Conservation (phyloP, 2,113 vertebrate species). For the Tachycineta bicolor region DNA sequence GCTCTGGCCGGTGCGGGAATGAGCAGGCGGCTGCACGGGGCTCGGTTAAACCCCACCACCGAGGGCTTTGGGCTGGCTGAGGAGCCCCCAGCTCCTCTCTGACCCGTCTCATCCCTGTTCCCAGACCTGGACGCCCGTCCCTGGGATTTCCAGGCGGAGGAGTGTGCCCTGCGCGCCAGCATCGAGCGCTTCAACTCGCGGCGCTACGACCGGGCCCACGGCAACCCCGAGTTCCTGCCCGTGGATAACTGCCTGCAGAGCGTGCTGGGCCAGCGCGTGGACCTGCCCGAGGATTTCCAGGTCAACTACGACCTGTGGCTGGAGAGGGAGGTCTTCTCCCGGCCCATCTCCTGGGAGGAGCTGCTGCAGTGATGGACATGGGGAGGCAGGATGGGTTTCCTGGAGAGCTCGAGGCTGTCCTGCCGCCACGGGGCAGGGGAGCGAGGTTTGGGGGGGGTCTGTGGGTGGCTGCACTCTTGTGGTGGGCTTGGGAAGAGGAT, state of each 20-base stretch:
- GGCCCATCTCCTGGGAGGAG: constrained; percentile 98
- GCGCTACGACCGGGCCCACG: constrained; percentile 90
- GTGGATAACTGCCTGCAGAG: constrained; percentile 99
- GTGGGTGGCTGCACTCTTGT: background rate
- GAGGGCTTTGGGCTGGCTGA: background rate
- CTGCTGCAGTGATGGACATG: constrained; percentile 84
- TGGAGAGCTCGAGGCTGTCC: background rate
- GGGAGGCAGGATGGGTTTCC: background rate
- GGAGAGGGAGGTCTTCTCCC: constrained; percentile 96
- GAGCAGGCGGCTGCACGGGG: accelerated
- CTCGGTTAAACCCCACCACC: background rate
- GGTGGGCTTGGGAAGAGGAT: background rate
- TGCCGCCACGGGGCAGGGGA: background rate
- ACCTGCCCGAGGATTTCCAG: constrained; percentile 95
- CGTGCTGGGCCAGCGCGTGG: constrained; percentile 92
- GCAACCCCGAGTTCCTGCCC: constrained; percentile 91
- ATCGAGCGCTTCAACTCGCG: constrained; percentile 96
- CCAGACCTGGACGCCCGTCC: constrained; percentile 95
- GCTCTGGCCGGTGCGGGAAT: accelerated
- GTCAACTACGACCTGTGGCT: constrained; percentile 99
- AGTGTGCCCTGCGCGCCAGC: constrained; percentile 93
- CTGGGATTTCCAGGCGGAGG: constrained; percentile 98
- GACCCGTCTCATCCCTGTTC: background rate
- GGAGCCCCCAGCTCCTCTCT: accelerated
- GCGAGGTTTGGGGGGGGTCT: background rate